These are phyloP conservation scores for Perca schrenkii DNA, from an alignment of 2,113 vertebrate species.

Conservation along the genomic window DNA sequence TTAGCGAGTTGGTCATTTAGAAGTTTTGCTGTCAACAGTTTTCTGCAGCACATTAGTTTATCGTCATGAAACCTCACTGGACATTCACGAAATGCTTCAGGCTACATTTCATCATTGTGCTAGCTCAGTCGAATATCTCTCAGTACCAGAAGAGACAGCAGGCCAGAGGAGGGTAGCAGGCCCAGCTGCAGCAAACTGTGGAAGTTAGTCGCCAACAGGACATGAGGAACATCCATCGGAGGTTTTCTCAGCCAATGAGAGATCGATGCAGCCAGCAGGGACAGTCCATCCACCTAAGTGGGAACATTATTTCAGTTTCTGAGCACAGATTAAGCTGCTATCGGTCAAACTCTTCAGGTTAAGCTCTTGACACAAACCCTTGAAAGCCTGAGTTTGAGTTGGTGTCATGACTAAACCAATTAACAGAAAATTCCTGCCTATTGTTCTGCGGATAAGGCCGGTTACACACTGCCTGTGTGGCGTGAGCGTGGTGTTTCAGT, in stretches of 20 bases:
- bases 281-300: slow-evolving; percentile 90
- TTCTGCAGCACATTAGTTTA: slow-evolving; percentile 23
- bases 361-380: slow-evolving; percentile 26
- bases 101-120: slow-evolving; percentile 12
- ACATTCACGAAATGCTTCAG: slow-evolving; percentile 15
- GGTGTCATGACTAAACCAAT: slow-evolving; percentile 17
- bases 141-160: slow-evolving; percentile 89
- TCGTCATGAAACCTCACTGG: not conserved
- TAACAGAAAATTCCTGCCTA: not conserved
- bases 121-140: not conserved
- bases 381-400: not conserved
- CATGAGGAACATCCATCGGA: slow-evolving; percentile 86
- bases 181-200: slow-evolving; percentile 92
- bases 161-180: slow-evolving; percentile 88
- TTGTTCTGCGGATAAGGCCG: not conserved
- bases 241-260: slow-evolving; percentile 89
- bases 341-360: not conserved
- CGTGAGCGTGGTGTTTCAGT: no score
- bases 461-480: no score
- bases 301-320: slow-evolving; percentile 1
- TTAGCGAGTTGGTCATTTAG: slow-evolving; percentile 17
- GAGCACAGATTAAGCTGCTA: not conserved
- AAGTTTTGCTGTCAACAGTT: slow-evolving; percentile 23
- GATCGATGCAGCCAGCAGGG: slow-evolving; percentile 92
- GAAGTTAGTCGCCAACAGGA: slow-evolving; percentile 95